A percentile compares a stretch with the other conserved stretches of the same genome.
phyloP scores from a whole-genome alignment of 2,888 invertebrate species.

The Drosophila hamatofila region DNA sequence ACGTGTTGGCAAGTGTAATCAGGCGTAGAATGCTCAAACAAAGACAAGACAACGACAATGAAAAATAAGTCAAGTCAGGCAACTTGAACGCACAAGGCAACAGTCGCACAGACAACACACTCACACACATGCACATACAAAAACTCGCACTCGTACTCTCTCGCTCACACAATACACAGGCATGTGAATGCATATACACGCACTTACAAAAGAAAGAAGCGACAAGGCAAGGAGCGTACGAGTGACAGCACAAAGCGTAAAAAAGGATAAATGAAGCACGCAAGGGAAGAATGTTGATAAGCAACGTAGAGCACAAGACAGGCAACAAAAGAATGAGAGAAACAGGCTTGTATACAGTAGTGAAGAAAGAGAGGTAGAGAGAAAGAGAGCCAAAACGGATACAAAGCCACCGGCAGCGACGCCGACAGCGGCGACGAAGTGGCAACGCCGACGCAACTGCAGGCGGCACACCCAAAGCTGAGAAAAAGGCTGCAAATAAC shows the following conservation, averaged over 20 bases:
- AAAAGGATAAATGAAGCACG: slow-evolving; percentile 74
- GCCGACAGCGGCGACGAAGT: slow-evolving; percentile 76
- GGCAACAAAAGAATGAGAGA: slow-evolving; percentile 53
- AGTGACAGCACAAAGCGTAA: slow-evolving; percentile 72
- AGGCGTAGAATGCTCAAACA: slow-evolving; percentile 71
- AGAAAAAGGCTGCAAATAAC: slow-evolving; percentile 60
- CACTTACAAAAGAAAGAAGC: slow-evolving; percentile 39
- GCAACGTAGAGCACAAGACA: slow-evolving; percentile 50
- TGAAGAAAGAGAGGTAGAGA: slow-evolving; percentile 22
- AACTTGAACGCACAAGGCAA: slow-evolving; percentile 56
- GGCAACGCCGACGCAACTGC: slow-evolving; percentile 80
- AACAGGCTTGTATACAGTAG: slow-evolving; percentile 10
- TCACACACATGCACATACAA: slow-evolving; percentile 6
- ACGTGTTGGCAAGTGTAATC: slow-evolving; percentile 79
- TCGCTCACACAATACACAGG: slow-evolving; percentile 9
- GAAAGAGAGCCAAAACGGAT: slow-evolving; percentile 68
- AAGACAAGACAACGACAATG: slow-evolving; percentile 76
- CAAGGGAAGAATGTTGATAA: slow-evolving; percentile 65
- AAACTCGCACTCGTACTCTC: slow-evolving; percentile 8
- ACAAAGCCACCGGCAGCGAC: slow-evolving; percentile 73
- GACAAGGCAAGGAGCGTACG: slow-evolving; percentile 44
- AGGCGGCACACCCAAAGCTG: slow-evolving; percentile 82
- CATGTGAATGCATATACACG: slow-evolving; percentile 22
- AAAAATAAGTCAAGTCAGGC: slow-evolving; percentile 78
- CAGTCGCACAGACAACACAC: slow-evolving; percentile 58